Percentiles rank a stretch among this genome's conserved stretches.
phyloP scores from a whole-genome alignment of 2,888 invertebrate genomes.

The Apamea epomidion region DNA sequence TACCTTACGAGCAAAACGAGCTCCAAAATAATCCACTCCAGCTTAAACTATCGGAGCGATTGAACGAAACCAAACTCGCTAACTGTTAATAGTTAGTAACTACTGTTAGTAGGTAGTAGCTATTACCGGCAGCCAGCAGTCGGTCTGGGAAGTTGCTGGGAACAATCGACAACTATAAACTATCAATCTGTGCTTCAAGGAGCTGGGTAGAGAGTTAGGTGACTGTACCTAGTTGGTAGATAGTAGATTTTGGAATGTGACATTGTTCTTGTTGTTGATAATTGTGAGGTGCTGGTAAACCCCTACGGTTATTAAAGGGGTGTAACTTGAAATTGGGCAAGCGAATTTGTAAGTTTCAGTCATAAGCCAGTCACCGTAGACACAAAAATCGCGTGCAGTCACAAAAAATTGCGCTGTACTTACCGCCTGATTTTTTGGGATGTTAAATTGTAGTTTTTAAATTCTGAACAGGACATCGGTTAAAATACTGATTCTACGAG shows the following conservation, averaged over 20 bases:
- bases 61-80: slow-evolving; percentile 43
- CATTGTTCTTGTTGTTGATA: slow-evolving; percentile 30
- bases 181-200: slow-evolving; percentile 53
- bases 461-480: too few species aligned
- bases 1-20: background rate
- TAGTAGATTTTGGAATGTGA: slow-evolving; percentile 17
- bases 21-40: slow-evolving; percentile 14
- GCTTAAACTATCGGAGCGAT: slow-evolving; percentile 20
- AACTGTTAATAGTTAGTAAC: slow-evolving; percentile 29
- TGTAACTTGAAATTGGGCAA: background rate
- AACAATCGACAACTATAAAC: slow-evolving; percentile 55
- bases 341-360: background rate
- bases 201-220: slow-evolving; percentile 28
- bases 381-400: background rate
- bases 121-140: slow-evolving; percentile 14
- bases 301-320: background rate
- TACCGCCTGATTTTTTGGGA: too few species aligned
- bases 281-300: background rate
- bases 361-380: background rate
- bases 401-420: background rate
- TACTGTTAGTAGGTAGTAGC: slow-evolving; percentile 27
- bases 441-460: too few species aligned
- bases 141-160: slow-evolving; percentile 48
- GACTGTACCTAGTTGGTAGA: background rate
- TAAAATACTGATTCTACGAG: too few species aligned